Base-by-base conservation (phyloP, 1,140 invertebrate genomes). In the Lordiphosa collinella region DNA sequence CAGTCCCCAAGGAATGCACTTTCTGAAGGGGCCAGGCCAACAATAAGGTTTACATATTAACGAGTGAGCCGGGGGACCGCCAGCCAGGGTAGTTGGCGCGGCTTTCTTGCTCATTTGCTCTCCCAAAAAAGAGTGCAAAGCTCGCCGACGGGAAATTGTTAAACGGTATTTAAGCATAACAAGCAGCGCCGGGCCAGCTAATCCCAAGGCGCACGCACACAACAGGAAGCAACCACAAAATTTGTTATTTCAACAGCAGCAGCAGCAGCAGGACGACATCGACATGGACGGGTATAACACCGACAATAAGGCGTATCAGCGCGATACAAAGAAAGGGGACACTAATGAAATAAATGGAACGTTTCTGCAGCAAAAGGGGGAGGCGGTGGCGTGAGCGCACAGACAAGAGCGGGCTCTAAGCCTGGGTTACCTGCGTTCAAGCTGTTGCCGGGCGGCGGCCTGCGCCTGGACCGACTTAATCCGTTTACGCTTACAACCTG, bases 191-290 rank as follows among this genome's bases (percentile, higher is more conserved):
- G 54, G 41, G 35, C 35, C 46, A 22, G 78, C 67, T 82, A 82
- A 82, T 82, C 78, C 78, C 78, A 72, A 51, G 68, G 43, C 78
- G 48, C 78, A 82, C 78, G 78, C 72, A 69, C 69, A 73, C 68
- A 73, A 59, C 78, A 84, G 78, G 78, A 84, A 84, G 64, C 73
- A 78, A 84, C 78, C 78, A 84, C 78, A 82, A 73, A 82, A 84
- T 84, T 64, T 78, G 60, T 84, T 84, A 84, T 82, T 78, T 84
- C 59, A 76, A 84, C 54, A 84, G 76, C 58, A 69, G 44, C 51
- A 69, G 44, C 51, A 55, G 18, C 18, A 22, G 18, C 18, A 22
- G 18, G 49, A 40, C 25, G 29, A 40, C 22, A 70, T 41, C 66
- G 62, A 57, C 65, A 63, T 58, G 41, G 37, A 73, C 64, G 57